Conservation (phyloP, 1,140 invertebrate genomes). For the Euura lappo region DNA sequence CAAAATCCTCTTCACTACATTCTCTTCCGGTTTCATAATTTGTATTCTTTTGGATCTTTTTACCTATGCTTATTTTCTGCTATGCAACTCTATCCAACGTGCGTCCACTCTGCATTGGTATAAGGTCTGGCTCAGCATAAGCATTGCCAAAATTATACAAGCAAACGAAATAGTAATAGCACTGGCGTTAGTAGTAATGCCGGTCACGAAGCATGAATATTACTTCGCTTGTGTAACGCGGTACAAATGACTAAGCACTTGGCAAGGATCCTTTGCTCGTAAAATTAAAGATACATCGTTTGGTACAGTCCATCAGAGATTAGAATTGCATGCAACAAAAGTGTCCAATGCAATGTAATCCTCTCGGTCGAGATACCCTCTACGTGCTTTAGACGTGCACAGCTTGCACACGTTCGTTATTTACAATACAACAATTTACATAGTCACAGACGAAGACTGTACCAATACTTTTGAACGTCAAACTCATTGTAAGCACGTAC, state of each 20-base stretch:
- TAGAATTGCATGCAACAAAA: too few species aligned
- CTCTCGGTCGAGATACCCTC: too few species aligned
- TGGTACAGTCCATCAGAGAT: neutral
- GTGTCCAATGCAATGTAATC: too few species aligned
- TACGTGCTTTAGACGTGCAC: too few species aligned
- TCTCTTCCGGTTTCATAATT: neutral
- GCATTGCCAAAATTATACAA: neutral
- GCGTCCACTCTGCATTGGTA: too few species aligned
- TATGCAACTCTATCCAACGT: too few species aligned
- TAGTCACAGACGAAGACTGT: too few species aligned
- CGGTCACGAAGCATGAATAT: neutral
- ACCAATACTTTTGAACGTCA: too few species aligned
- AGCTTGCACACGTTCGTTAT: too few species aligned
- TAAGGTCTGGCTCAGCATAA: neutral
- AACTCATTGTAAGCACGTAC: too few species aligned
- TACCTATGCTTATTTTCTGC: too few species aligned
- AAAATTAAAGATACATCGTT: constrained; percentile 12
- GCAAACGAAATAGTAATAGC: neutral
- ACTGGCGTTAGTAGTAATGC: neutral
- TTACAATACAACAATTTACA: too few species aligned
- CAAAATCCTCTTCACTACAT: neutral
- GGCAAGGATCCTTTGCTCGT: constrained; percentile 10
- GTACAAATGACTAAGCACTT: constrained; percentile 10
- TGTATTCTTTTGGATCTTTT: neutral
- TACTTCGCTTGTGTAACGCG: constrained; percentile 5